These are phyloP conservation scores for Danionella dracula DNA, from an alignment of 2,797 vertebrate species.

Conservation along the genomic window DNA sequence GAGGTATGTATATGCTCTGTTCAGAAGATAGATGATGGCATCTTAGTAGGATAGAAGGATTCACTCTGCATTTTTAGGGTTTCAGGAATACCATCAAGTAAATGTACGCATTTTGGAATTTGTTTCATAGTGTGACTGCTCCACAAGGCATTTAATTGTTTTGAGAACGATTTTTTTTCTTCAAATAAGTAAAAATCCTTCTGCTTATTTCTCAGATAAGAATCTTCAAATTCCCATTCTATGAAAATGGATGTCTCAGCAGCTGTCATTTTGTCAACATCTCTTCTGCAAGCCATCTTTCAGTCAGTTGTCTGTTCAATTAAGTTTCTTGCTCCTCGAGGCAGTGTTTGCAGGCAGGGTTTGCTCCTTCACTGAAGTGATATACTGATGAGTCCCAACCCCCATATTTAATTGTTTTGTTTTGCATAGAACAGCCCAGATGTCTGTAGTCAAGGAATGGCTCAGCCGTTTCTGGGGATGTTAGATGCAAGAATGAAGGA, in stretches of 20 bases:
- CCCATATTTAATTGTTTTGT: conserved; percentile 55
- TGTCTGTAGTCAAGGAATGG: conserved; percentile 56
- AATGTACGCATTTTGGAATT: no score
- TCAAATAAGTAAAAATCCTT: no score
- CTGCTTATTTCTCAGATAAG: no score
- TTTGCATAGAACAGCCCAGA: conserved; percentile 52
- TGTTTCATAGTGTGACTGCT: no score
- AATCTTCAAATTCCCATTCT: not conserved
- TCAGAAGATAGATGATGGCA: no score
- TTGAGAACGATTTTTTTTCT: no score
- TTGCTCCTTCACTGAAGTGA: conserved; percentile 4
- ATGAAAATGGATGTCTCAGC: not conserved
- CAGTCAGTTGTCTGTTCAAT: not conserved
- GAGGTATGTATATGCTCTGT: no score
- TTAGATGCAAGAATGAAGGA: conserved; percentile 48
- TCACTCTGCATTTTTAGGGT: no score
- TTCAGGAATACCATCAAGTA: no score
- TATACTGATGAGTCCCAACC: conserved; percentile 47
- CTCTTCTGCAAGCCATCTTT: conserved; percentile 7
- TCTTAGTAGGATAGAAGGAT: no score
- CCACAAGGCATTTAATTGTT: no score
- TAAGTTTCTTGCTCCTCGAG: not conserved
- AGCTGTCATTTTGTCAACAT: not conserved
- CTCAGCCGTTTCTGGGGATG: conserved; percentile 54
- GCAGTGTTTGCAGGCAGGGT: not conserved